These are phyloP conservation scores for Aphelocoma californica DNA, from an alignment of 2,797 vertebrate genomes.

Conservation along the genomic window DNA sequence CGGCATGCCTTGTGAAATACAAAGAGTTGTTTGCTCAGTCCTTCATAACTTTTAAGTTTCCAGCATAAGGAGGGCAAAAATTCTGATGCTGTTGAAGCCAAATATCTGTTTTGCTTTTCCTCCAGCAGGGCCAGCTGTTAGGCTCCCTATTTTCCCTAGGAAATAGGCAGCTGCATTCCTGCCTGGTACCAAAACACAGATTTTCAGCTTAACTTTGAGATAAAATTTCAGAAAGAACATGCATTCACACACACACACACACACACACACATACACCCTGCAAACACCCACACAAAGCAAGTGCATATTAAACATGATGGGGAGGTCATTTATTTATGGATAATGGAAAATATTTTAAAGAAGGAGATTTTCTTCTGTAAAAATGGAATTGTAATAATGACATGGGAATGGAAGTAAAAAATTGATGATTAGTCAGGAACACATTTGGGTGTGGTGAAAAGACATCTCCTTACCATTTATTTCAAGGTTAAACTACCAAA, in stretches of 20 bases:
- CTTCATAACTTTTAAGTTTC: background rate
- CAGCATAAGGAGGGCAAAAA: background rate
- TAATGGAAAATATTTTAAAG: background rate
- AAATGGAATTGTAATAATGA: conserved; percentile 9
- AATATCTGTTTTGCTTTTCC: background rate
- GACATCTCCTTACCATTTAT: background rate
- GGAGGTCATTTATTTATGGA: background rate
- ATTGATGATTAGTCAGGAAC: background rate
- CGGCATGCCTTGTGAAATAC: background rate
- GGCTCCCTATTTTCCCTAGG: background rate
- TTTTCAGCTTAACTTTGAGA: background rate
- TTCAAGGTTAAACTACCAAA: conserved; percentile 49
- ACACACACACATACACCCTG: background rate
- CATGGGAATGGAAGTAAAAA: background rate
- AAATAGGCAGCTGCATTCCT: background rate
- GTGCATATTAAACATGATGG: background rate
- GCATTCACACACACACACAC: background rate
- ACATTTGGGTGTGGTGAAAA: conserved; percentile 21
- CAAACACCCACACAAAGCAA: background rate
- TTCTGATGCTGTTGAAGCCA: background rate
- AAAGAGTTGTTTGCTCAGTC: background rate
- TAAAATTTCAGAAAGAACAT: background rate
- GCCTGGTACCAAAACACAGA: background rate
- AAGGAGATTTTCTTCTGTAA: background rate
- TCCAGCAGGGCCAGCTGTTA: background rate